Evolutionary conservation across 2,888 invertebrate species (phyloP), one percentile per base, ranked within the genome.

Genomic region (Pterobdella sp.): DNA sequence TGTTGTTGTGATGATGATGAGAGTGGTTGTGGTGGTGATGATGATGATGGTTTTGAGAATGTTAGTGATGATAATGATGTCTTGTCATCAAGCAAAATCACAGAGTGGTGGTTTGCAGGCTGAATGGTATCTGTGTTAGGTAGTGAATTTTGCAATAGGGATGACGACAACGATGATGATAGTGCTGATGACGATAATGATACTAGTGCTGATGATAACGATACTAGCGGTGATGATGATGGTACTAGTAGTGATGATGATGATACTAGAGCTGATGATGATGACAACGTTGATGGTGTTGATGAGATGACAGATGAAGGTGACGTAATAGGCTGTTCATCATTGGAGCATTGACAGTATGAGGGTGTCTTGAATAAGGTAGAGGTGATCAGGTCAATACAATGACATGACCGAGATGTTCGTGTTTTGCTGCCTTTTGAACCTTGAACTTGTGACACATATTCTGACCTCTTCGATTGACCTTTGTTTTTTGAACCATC

Each of bases 91-190:
- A n/a, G n/a, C n/a, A n/a, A n/a, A n/a, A n/a, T n/a, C n/a, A n/a
- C n/a, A n/a, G n/a, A n/a, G 26, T 56, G 60, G 26, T 56, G n/a
- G 3, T 56, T n/a, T 56, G 60, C 60, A 56, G 60, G 60, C 18
- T 56, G 4, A n/a, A n/a, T n/a, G n/a, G n/a, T n/a, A n/a, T n/a
- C n/a, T n/a, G n/a, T n/a, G n/a, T n/a, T n/a, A n/a, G n/a, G n/a
- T n/a, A n/a, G n/a, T n/a, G n/a, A n/a, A n/a, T n/a, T n/a, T n/a
- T n/a, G n/a, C n/a, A n/a, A n/a, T n/a, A n/a, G n/a, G n/a, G 60
- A 56, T 56, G 60, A 56, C n/a, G 60, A 56, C n/a, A n/a, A 32
- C 22, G 65, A 34, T 65, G 10, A 31, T 29, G 65, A 22, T 65
- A 31, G 34, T 65, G 7, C 7, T 63, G 10, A 10, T 63, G 63